Conservation (phyloP, 2,888 invertebrate genomes). For the Lithodes maja region DNA sequence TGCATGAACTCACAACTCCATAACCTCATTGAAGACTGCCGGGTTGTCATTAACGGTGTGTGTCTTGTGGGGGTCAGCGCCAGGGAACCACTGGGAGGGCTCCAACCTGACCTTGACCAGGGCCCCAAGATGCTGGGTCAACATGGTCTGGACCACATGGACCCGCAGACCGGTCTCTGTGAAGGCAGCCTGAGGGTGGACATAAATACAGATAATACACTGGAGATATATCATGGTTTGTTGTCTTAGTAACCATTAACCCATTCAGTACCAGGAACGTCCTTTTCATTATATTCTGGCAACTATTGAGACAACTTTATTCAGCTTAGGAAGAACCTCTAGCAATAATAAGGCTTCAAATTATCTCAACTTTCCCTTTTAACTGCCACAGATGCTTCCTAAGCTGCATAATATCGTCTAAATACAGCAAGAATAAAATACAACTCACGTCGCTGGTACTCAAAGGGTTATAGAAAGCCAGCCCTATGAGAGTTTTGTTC, state of each 20-base stretch:
- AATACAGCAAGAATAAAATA: too few relatives aligned
- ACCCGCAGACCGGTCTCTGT: conserved; percentile 32
- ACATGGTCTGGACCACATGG: conserved; percentile 29
- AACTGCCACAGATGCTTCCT: too few relatives aligned
- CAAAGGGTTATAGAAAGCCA: too few relatives aligned
- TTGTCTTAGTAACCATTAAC: background rate
- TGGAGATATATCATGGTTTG: background rate
- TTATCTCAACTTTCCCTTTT: too few relatives aligned
- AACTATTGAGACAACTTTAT: too few relatives aligned
- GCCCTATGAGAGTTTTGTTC: too few relatives aligned
- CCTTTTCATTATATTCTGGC: too few relatives aligned
- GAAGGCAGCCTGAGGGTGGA: conserved; percentile 17
- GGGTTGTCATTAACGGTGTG: conserved; percentile 32
- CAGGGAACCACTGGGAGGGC: conserved; percentile 51
- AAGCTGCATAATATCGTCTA: too few relatives aligned
- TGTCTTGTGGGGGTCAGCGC: conserved; percentile 32
- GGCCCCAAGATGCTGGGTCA: background rate
- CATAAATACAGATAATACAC: background rate
- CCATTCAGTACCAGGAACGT: too few relatives aligned
- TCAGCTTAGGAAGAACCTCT: too few relatives aligned
- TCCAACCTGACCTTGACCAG: conserved; percentile 45
- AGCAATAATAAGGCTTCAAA: too few relatives aligned
- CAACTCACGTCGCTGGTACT: too few relatives aligned
- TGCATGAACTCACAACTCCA: conserved; percentile 47
- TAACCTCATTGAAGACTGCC: conserved; percentile 47